Percentiles rank a stretch among this genome's conserved stretches.
These are phyloP conservation scores for Ophion ventricosus DNA, from an alignment of 2,888 invertebrate species.

Conservation along the genomic window DNA sequence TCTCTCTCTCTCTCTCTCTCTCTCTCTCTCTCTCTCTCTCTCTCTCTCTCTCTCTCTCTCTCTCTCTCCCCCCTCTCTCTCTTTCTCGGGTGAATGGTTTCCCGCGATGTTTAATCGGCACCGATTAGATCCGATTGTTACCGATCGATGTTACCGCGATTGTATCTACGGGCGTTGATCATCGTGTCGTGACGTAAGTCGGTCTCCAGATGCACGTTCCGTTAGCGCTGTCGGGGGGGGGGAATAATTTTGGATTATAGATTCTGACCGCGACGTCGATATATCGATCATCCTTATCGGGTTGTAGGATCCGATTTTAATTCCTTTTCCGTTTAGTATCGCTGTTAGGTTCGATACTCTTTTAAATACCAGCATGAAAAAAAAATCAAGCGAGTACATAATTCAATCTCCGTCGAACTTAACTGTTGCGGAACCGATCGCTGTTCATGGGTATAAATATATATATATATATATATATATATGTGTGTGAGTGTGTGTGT, in stretches of 20 bases:
- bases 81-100: constrained; percentile 1
- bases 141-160: constrained; percentile 4
- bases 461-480: background rate
- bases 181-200: too few species aligned
- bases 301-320: constrained; percentile 3
- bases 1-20: too few species aligned
- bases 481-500: background rate
- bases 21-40: too few species aligned
- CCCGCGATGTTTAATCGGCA: background rate
- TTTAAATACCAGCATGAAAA: constrained; percentile 2
- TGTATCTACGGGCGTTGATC: too few species aligned
- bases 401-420: constrained; percentile 47
- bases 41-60: too few species aligned
- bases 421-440: constrained; percentile 35
- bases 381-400: constrained; percentile 29
- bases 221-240: too few species aligned
- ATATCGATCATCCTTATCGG: constrained; percentile 4
- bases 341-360: background rate
- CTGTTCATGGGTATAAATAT: background rate
- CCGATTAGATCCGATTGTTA: constrained; percentile 9
- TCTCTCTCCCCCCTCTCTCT: too few species aligned
- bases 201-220: too few species aligned
- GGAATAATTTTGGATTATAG: too few species aligned
- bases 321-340: background rate
- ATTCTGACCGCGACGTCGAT: too few species aligned